phyloP scores from a whole-genome alignment of 2,797 vertebrate genomes.

The Chiroxiphia lanceolata region DNA sequence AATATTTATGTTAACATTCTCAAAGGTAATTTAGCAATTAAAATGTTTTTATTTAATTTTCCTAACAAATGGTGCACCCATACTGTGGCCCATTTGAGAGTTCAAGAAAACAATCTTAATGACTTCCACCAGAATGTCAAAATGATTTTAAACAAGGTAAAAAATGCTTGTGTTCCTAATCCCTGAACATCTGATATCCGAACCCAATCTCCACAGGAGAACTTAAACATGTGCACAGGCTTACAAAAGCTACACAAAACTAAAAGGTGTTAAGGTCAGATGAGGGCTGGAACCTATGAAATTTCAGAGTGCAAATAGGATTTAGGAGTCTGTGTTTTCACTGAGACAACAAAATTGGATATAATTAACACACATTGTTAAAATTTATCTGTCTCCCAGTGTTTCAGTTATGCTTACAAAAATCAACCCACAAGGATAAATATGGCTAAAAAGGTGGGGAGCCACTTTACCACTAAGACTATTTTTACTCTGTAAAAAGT shows the following conservation, averaged over 20 bases:
- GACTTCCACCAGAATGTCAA: background rate
- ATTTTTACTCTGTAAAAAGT: background rate
- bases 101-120: slow-evolving; percentile 17
- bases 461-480: background rate
- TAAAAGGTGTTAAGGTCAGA: slow-evolving; percentile 28
- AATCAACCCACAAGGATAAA: slow-evolving; percentile 60
- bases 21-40: background rate
- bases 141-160: slow-evolving; percentile 10
- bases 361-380: slow-evolving; percentile 71
- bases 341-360: slow-evolving; percentile 56
- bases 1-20: background rate
- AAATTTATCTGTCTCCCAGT: slow-evolving; percentile 70
- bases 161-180: background rate
- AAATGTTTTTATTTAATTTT: background rate
- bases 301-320: slow-evolving; percentile 67
- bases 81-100: background rate
- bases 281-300: slow-evolving; percentile 37
- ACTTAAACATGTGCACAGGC: slow-evolving; percentile 20
- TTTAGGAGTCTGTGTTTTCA: slow-evolving; percentile 63
- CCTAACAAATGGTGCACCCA: background rate
- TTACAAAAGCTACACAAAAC: slow-evolving; percentile 31
- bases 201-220: slow-evolving; percentile 12
- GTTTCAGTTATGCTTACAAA: slow-evolving; percentile 68
- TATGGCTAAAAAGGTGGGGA: slow-evolving; percentile 28
- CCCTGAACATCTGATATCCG: background rate